A percentile compares a stretch with the other conserved stretches of the same genome.
phyloP scores from a whole-genome alignment of 2,888 invertebrate genomes.

The Laspeyria flexula region DNA sequence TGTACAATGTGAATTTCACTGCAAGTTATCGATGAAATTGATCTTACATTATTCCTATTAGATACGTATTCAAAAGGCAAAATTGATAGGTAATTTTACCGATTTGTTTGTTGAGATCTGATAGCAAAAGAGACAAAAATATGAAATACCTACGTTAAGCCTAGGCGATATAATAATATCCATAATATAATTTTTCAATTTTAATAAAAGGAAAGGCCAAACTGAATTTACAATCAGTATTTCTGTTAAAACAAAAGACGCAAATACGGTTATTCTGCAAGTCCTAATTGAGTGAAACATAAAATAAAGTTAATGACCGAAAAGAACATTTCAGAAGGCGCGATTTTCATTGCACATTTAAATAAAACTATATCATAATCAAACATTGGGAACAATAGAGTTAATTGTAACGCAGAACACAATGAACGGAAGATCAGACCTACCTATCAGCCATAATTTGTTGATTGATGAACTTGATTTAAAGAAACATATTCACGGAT shows the following conservation, averaged over 20 bases:
- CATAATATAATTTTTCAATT: too few species aligned
- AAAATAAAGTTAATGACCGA: constrained; percentile 8
- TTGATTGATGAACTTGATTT: constrained; percentile 66
- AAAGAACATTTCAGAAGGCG: constrained; percentile 2
- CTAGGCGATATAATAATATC: too few species aligned
- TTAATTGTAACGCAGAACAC: constrained; percentile 56
- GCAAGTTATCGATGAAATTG: background rate
- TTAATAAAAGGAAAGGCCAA: too few species aligned
- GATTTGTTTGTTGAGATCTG: too few species aligned
- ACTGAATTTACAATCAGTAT: background rate
- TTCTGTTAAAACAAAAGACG: constrained; percentile 1
- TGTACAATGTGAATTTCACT: background rate
- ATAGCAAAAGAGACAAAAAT: too few species aligned
- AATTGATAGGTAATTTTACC: too few species aligned
- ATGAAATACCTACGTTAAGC: too few species aligned
- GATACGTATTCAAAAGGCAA: too few species aligned
- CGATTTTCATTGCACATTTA: constrained; percentile 13
- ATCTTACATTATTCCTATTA: too few species aligned
- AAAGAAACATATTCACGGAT: constrained; percentile 36
- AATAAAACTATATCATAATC: constrained; percentile 22
- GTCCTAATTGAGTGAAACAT: constrained; percentile 2
- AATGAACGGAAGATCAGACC: constrained; percentile 72
- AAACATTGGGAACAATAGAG: constrained; percentile 27
- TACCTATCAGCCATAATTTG: constrained; percentile 47
- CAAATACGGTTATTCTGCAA: background rate